Conservation (phyloP, 2,113 vertebrate genomes). For the Zosterops lateralis region DNA sequence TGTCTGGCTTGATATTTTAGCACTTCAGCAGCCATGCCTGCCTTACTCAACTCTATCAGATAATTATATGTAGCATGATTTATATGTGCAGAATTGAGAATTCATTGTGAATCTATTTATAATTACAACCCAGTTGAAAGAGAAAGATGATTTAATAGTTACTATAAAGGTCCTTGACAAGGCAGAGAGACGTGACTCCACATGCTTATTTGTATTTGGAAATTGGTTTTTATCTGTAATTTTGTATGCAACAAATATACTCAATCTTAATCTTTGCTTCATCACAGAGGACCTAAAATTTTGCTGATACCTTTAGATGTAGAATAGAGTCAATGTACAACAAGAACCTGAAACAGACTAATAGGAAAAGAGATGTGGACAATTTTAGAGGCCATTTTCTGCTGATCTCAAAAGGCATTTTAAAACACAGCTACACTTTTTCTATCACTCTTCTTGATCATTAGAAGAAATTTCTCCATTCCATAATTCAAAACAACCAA, state of each 20-base stretch:
- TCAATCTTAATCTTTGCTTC: neutral
- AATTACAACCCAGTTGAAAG: slow-evolving; percentile 20
- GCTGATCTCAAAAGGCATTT: neutral
- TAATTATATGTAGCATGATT: slow-evolving; percentile 56
- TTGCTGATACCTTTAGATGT: neutral
- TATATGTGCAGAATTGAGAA: slow-evolving; percentile 63
- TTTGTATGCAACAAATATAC: slow-evolving; percentile 19
- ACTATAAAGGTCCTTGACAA: slow-evolving; percentile 54
- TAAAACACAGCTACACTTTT: neutral
- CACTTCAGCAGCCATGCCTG: neutral
- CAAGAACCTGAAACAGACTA: neutral
- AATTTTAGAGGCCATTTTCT: neutral
- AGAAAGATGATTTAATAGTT: slow-evolving; percentile 56
- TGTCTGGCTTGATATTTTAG: slow-evolving; percentile 33
- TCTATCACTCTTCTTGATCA: neutral
- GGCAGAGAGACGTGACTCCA: neutral
- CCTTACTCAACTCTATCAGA: slow-evolving; percentile 62
- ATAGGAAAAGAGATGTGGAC: neutral
- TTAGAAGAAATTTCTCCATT: neutral
- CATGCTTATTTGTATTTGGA: slow-evolving; percentile 38
- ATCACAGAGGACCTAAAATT: neutral
- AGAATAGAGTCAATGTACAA: neutral
- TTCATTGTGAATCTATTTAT: slow-evolving; percentile 64
- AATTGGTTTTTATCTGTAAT: slow-evolving; percentile 44
- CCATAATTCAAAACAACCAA: neutral